Percentiles rank a stretch among this genome's conserved stretches.
Conservation (phyloP, 2,888 invertebrate species). For the Lypha dubia region DNA sequence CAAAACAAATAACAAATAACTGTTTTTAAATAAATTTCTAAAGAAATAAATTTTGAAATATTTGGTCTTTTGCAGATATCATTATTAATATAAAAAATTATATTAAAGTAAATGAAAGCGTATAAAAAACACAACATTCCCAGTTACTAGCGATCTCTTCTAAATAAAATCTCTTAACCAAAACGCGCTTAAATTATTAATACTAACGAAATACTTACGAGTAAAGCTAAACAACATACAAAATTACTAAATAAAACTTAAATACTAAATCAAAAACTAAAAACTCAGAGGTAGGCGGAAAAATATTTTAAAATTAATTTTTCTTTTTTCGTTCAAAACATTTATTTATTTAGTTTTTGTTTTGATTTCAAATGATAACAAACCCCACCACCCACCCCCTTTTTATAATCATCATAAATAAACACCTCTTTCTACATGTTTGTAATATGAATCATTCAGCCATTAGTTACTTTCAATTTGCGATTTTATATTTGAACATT, state of each 20-base stretch:
- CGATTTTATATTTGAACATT: not conserved
- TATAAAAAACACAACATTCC: slow-evolving; percentile 63
- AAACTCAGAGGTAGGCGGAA: slow-evolving; percentile 68
- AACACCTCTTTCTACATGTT: not conserved
- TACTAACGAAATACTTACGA: slow-evolving; percentile 66
- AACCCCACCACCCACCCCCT: not conserved
- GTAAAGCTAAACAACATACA: slow-evolving; percentile 51
- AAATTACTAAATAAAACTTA: slow-evolving; percentile 52
- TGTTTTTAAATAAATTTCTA: slow-evolving; percentile 33
- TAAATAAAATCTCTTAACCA: slow-evolving; percentile 64
- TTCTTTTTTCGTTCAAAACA: slow-evolving; percentile 50
- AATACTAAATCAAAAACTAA: slow-evolving; percentile 47
- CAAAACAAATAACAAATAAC: slow-evolving; percentile 15
- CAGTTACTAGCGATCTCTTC: slow-evolving; percentile 70
- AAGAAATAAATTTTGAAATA: slow-evolving; percentile 73
- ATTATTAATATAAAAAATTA: slow-evolving; percentile 77
- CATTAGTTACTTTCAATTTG: slow-evolving; percentile 8
- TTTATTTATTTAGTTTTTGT: slow-evolving; percentile 36
- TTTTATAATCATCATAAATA: slow-evolving; percentile 26
- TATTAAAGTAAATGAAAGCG: slow-evolving; percentile 61
- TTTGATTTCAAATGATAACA: slow-evolving; percentile 31
- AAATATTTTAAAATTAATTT: slow-evolving; percentile 51
- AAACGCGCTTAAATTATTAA: slow-evolving; percentile 63
- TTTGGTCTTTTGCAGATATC: slow-evolving; percentile 82
- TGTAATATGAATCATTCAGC: slow-evolving; percentile 5